Conservation (phyloP, 2,888 invertebrate species). For the Marronus borbonicus region DNA sequence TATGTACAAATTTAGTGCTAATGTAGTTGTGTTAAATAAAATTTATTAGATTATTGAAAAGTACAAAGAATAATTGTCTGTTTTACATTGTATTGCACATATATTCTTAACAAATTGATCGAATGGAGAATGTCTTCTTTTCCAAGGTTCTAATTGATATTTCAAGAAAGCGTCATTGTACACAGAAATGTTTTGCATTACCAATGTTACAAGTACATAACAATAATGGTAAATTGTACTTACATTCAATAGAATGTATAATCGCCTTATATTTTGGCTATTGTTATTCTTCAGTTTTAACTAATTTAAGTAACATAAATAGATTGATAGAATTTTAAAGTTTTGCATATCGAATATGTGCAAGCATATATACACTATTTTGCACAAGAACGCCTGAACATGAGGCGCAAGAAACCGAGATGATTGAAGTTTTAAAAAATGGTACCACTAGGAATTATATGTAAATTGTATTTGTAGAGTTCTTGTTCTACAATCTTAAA, state of each 20-base stretch:
- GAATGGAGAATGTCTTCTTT: neutral
- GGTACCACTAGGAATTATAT: too few species aligned
- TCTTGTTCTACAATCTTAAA: too few species aligned
- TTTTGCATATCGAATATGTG: too few species aligned
- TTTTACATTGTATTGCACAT: neutral
- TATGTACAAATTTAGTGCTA: neutral
- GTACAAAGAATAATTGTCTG: neutral
- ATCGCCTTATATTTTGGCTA: too few species aligned
- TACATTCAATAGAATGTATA: neutral
- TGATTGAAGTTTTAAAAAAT: too few species aligned
- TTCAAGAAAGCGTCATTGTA: neutral
- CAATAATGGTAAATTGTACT: neutral
- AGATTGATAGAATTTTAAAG: too few species aligned
- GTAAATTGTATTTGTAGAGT: too few species aligned
- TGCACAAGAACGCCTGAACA: too few species aligned
- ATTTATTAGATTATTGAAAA: constrained; percentile 6
- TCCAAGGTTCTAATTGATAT: neutral
- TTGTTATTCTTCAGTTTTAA: too few species aligned
- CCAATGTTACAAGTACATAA: neutral
- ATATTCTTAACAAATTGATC: neutral
- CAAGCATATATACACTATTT: too few species aligned
- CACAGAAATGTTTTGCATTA: neutral
- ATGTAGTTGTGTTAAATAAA: neutral
- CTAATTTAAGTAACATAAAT: too few species aligned
- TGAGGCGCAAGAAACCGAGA: too few species aligned